Percentiles rank a stretch among this genome's conserved stretches.
phyloP scores from a whole-genome alignment of 2,797 vertebrate genomes.

The Numenius phaeopus region DNA sequence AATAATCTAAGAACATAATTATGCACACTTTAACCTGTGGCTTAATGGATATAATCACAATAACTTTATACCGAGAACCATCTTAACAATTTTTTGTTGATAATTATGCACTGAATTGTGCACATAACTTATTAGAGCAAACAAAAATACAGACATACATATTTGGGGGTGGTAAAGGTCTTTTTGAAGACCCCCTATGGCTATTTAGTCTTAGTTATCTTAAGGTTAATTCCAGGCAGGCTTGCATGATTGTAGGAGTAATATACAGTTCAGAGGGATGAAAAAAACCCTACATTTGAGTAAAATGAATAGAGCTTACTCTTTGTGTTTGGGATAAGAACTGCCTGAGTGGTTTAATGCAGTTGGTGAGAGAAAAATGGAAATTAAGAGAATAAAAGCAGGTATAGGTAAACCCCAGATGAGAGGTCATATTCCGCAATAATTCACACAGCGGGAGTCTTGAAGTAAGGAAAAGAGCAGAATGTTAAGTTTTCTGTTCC shows the following conservation, averaged over 20 bases:
- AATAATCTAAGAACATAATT: not conserved
- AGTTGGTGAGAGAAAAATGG: not conserved
- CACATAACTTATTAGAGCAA: not conserved
- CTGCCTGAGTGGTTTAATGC: not conserved
- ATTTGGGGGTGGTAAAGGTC: not conserved
- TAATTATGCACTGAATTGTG: not conserved
- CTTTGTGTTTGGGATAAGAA: not conserved
- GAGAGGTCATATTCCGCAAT: not conserved
- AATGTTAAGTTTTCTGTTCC: not conserved
- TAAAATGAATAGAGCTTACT: not conserved
- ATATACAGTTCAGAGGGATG: not conserved
- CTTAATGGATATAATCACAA: not conserved
- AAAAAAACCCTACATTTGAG: not conserved
- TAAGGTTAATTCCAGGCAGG: not conserved
- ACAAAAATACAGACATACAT: not conserved
- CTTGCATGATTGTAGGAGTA: not conserved
- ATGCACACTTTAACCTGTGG: not conserved
- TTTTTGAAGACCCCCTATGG: not conserved
- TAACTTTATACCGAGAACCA: not conserved
- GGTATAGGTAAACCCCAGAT: not conserved
- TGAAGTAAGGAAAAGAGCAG: not conserved
- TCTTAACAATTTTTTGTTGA: not conserved
- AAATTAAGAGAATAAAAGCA: not conserved
- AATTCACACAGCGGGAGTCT: not conserved
- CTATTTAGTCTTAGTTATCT: not conserved